A percentile compares a stretch with the other conserved stretches of the same genome.
Conservation (phyloP, 2,113 vertebrate genomes). For the Phyllostomus discolor region DNA sequence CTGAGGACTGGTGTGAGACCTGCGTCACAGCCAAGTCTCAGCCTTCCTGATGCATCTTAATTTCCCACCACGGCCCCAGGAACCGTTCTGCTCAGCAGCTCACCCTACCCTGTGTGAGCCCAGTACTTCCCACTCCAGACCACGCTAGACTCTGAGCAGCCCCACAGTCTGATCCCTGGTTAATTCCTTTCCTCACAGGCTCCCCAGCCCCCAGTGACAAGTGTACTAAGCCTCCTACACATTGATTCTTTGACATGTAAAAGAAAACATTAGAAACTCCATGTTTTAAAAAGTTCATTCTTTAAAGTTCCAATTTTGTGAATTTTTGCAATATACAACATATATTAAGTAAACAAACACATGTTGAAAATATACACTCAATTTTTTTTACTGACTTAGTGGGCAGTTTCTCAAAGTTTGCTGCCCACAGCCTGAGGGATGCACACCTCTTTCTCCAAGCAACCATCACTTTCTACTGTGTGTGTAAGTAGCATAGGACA, state of each 20-base stretch:
- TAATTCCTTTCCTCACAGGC: neutral
- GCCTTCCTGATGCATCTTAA: neutral
- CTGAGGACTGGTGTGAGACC: neutral
- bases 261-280: neutral
- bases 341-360: neutral
- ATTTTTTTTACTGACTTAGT: neutral
- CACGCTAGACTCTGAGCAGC: neutral
- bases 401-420: neutral
- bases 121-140: neutral
- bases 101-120: neutral
- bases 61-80: no score
- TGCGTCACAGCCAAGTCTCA: neutral
- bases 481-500: neutral
- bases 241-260: neutral
- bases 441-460: neutral
- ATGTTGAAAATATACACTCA: neutral
- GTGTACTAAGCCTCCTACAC: no score
- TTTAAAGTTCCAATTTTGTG: neutral
- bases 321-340: neutral
- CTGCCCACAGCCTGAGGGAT: neutral
- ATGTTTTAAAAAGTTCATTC: neutral
- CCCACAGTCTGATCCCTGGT: neutral
- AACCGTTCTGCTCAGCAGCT: accelerated
- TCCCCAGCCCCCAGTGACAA: neutral
- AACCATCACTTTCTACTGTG: neutral